Conservation (phyloP, 2,888 invertebrate species). For the Lottia scabra region DNA sequence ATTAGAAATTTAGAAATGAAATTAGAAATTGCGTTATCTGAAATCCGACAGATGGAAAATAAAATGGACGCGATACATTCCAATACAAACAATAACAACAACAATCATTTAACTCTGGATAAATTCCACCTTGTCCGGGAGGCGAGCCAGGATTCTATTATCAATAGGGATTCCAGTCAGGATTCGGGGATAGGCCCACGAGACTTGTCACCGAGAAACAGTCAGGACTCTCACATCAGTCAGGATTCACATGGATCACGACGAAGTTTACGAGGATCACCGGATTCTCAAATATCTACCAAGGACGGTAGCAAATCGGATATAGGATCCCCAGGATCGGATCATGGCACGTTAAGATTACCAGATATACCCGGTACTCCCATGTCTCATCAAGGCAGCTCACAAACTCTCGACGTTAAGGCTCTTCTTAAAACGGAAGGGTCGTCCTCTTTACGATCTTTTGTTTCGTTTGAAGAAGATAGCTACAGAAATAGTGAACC, state of each 20-base stretch:
- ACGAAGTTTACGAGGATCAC: background rate
- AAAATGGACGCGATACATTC: slow-evolving; percentile 25
- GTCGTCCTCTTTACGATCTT: slow-evolving; percentile 24
- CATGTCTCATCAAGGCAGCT: slow-evolving; percentile 15
- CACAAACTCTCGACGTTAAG: slow-evolving; percentile 17
- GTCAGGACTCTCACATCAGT: background rate
- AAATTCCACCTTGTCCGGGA: background rate
- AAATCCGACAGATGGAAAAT: slow-evolving; percentile 33
- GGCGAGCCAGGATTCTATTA: background rate
- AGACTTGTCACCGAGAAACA: background rate
- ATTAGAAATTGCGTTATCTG: slow-evolving; percentile 33
- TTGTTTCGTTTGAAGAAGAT: slow-evolving; percentile 14
- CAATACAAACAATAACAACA: slow-evolving; percentile 1
- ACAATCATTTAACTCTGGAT: background rate
- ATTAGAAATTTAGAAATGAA: slow-evolving; percentile 42
- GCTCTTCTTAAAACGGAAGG: slow-evolving; percentile 23
- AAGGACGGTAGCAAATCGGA: background rate
- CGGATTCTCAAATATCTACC: background rate
- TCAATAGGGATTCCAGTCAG: background rate
- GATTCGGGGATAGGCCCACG: background rate
- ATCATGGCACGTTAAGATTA: background rate
- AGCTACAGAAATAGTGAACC: slow-evolving; percentile 1
- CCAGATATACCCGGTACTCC: background rate
- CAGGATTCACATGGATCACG: background rate
- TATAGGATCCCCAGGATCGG: background rate